Percentiles rank a stretch among this genome's conserved stretches.
phyloP scores from a whole-genome alignment of 2,888 invertebrate genomes.

The Ormyrus thymus region DNA sequence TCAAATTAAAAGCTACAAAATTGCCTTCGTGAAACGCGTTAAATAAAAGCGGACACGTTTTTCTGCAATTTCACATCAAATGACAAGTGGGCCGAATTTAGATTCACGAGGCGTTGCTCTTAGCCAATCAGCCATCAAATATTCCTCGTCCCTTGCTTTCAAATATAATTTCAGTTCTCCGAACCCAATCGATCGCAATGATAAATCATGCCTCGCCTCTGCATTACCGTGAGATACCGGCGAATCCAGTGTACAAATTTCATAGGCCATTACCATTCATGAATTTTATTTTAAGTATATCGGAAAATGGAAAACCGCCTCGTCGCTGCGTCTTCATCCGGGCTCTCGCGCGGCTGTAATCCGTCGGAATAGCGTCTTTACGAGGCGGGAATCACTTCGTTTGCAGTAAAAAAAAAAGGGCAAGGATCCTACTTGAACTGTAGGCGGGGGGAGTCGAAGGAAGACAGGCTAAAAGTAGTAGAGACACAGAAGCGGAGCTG shows the following conservation, averaged over 20 bases:
- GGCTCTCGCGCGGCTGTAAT: slow-evolving; percentile 61
- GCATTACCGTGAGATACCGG: too few species aligned
- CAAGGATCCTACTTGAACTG: neutral
- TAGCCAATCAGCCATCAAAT: too few species aligned
- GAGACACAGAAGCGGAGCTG: slow-evolving; percentile 40
- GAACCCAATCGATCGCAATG: too few species aligned
- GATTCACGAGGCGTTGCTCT: too few species aligned
- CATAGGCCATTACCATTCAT: slow-evolving; percentile 23
- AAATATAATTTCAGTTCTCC: too few species aligned
- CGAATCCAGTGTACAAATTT: neutral
- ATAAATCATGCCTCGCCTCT: too few species aligned
- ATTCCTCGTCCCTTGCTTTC: too few species aligned
- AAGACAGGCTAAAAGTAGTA: slow-evolving; percentile 62
- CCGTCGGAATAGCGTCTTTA: slow-evolving; percentile 70
- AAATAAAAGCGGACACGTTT: too few species aligned
- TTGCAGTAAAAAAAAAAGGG: slow-evolving; percentile 65
- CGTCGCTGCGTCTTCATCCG: neutral
- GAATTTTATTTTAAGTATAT: slow-evolving; percentile 33
- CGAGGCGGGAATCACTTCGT: slow-evolving; percentile 74
- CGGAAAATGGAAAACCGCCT: slow-evolving; percentile 41
- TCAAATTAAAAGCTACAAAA: too few species aligned
- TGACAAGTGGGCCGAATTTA: too few species aligned
- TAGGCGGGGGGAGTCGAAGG: slow-evolving; percentile 19
- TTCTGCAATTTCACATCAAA: too few species aligned
- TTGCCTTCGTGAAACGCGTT: too few species aligned